Percentiles rank a stretch among this genome's conserved stretches.
Conservation (phyloP, 2,888 invertebrate genomes). For the Strigamia crassipes region DNA sequence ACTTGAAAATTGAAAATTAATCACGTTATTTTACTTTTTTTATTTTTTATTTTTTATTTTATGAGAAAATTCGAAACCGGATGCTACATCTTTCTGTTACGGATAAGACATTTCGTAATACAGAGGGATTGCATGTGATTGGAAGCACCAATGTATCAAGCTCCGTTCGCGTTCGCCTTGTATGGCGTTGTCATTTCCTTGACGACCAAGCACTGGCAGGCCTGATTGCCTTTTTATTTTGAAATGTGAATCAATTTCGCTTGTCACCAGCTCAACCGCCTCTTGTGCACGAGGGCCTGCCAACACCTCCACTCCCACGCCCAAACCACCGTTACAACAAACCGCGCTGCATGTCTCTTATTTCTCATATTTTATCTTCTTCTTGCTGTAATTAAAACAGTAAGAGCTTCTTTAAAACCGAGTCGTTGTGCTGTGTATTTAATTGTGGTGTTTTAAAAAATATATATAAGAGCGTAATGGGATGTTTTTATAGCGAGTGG, state of each 20-base stretch:
- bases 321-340: slow-evolving; percentile 17
- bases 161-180: slow-evolving; percentile 38
- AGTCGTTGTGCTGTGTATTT: background rate
- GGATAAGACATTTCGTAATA: slow-evolving; percentile 17
- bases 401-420: background rate
- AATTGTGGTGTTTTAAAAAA: background rate
- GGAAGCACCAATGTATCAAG: slow-evolving; percentile 31
- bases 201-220: slow-evolving; percentile 44
- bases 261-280: slow-evolving; percentile 44
- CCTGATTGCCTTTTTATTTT: slow-evolving; percentile 47
- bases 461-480: background rate
- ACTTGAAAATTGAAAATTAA: background rate
- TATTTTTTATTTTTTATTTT: background rate
- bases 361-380: background rate
- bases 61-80: slow-evolving; percentile 21
- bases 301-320: background rate
- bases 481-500: slow-evolving; percentile 7
- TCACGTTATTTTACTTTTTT: background rate
- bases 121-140: slow-evolving; percentile 19
- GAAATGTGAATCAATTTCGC: slow-evolving; percentile 47
- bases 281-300: slow-evolving; percentile 21
- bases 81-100: slow-evolving; percentile 1
- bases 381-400: background rate
- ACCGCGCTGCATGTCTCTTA: background rate
- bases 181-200: slow-evolving; percentile 45